A percentile compares a stretch with the other conserved stretches of the same genome.
phyloP scores from a whole-genome alignment of 2,113 vertebrate species.

The Thinocorus orbignyianus region DNA sequence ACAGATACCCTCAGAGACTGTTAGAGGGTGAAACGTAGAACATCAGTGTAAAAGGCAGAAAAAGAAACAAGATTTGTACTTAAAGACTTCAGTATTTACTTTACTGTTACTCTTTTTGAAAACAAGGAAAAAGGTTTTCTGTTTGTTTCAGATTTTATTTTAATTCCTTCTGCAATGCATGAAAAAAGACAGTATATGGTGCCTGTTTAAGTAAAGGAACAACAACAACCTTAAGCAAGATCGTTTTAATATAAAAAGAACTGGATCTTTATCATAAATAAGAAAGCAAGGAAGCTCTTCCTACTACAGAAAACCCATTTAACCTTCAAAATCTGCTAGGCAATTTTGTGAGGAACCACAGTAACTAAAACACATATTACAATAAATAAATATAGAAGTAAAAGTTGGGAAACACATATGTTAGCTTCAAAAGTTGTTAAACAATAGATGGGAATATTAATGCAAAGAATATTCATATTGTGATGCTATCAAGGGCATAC shows the following conservation, averaged over 20 bases:
- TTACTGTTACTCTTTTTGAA: not conserved
- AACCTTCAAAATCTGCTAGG: conserved; percentile 7
- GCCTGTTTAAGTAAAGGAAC: not conserved
- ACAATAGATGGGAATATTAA: not conserved
- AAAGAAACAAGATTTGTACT: not conserved
- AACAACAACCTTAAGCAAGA: not conserved
- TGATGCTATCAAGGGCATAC: not conserved
- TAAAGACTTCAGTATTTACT: not conserved
- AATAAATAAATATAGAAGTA: not conserved
- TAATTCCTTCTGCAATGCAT: not conserved
- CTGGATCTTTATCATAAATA: not conserved
- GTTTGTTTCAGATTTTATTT: not conserved
- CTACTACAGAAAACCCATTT: not conserved
- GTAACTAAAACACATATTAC: not conserved
- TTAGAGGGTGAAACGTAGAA: not conserved
- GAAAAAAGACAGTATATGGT: not conserved
- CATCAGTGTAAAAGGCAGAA: not conserved
- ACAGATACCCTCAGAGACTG: not conserved
- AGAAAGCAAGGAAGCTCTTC: not conserved
- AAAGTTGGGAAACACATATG: not conserved
- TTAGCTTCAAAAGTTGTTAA: not conserved
- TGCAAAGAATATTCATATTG: not conserved
- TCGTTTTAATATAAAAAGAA: conserved; percentile 27
- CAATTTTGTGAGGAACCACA: not conserved
- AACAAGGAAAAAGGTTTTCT: not conserved